phyloP scores from a whole-genome alignment of 2,888 invertebrate genomes.

The Microplitis manilae region DNA sequence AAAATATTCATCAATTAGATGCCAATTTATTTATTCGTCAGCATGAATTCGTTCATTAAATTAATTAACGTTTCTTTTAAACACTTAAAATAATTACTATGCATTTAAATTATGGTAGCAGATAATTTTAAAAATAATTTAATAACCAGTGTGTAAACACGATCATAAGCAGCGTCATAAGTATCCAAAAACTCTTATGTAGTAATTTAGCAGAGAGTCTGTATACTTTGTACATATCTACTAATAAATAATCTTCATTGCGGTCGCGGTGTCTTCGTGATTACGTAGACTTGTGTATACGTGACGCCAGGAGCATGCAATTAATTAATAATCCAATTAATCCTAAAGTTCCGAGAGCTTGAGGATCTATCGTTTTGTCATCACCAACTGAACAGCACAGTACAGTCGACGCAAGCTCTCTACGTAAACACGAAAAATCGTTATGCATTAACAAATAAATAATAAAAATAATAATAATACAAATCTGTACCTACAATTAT shows the following conservation, averaged over 20 bases:
- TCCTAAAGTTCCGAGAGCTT: background rate
- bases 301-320: background rate
- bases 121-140: background rate
- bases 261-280: background rate
- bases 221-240: conserved; percentile 62
- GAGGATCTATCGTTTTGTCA: background rate
- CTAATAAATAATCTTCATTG: conserved; percentile 46
- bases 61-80: background rate
- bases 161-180: background rate
- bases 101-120: too few species aligned
- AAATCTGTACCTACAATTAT: conserved; percentile 3
- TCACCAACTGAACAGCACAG: background rate
- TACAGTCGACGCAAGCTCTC: background rate
- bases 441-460: background rate
- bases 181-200: background rate
- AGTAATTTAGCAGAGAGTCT: conserved; percentile 37
- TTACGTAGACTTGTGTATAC: background rate
- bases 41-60: too few species aligned
- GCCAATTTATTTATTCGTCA: background rate
- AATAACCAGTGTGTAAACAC: conserved; percentile 18
- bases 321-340: conserved; percentile 4
- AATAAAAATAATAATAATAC: background rate
- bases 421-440: background rate
- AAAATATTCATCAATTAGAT: background rate
- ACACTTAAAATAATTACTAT: background rate